Percentiles rank a stretch among this genome's conserved stretches.
Conservation (phyloP, 2,888 invertebrate genomes). For the Hyalella azteca region DNA sequence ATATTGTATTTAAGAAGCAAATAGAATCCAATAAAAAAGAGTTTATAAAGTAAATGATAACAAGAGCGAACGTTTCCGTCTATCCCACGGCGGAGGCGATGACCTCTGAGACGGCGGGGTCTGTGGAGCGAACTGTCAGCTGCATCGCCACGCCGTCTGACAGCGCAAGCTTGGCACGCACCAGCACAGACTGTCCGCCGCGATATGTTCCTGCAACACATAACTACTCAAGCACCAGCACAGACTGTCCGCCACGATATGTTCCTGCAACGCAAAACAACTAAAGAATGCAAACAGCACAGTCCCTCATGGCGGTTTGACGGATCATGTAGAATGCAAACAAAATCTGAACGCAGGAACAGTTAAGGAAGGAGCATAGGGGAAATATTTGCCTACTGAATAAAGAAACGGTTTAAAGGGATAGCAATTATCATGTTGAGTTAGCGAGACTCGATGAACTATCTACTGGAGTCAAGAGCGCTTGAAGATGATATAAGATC, state of each 20-base stretch:
- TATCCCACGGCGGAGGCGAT: slow-evolving; percentile 86
- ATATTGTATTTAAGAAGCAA: not conserved
- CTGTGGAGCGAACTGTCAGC: slow-evolving; percentile 83
- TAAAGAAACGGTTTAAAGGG: no score
- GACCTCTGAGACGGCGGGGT: slow-evolving; percentile 84
- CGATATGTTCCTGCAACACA: slow-evolving; percentile 84
- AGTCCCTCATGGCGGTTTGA: slow-evolving; percentile 90
- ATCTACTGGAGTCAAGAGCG: no score
- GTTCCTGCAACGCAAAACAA: no score
- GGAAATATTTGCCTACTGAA: no score
- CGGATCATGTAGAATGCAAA: no score
- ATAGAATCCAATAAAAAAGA: not conserved
- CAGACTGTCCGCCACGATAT: slow-evolving; percentile 89
- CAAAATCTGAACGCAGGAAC: no score
- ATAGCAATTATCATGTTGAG: no score
- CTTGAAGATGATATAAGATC: no score
- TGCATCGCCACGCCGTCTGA: slow-evolving; percentile 89
- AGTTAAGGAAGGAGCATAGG: no score
- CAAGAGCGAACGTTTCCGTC: slow-evolving; percentile 43
- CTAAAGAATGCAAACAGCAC: slow-evolving; percentile 84
- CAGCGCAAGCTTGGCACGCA: slow-evolving; percentile 82
- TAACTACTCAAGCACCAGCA: slow-evolving; percentile 84
- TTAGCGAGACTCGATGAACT: no score
- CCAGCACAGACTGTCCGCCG: slow-evolving; percentile 87
- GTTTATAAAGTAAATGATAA: not conserved